Evolutionary conservation across 2,113 vertebrate species (phyloP), one percentile per base, ranked within the genome.

Genomic region (Ctenodactylus gundi): DNA sequence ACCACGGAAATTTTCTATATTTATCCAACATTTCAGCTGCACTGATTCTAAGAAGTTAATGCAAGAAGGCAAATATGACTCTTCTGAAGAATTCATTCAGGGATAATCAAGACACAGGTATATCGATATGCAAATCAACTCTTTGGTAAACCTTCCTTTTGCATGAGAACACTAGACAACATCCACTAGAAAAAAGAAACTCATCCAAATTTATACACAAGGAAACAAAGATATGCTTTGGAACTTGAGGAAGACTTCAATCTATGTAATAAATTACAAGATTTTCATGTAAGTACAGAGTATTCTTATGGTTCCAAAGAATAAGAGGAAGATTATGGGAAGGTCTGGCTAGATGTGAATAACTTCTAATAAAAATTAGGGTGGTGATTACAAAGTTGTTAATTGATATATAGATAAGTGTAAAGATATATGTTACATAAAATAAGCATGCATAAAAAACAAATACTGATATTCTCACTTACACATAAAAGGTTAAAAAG

Each of bases 21-120:
- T 93, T 95, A 94, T 57, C 53, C 83, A 68, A 88, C 25, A 88
- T 91, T 93, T 91, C 58, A 93, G 72, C 60, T 91, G 58, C 78
- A 93, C 41, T 88, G 10, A 75, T 76, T 92, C 49, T 73, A 90
- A 94, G 12, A 77, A 77, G n/a, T 80, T 18, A 94, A 90, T 67
- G 53, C 67, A 72, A 94, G 20, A 64, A 11, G 36, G 83, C 34
- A 39, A 85, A 64, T 51, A 62, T 81, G 34, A 93, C 14, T 88
- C 70, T 31, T 82, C 34, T 76, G 21, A 23, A 88, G 44, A 93
- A 82, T 81, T 64, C 60, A 3, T 87, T 62, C 92, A 51, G 44
- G 31, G 57, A 75, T 64, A 93, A 68, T 88, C 27, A 91, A 88
- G n/a, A 88, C 34, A 84, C 27, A 62, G 53, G 21, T 46, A 78